These are phyloP conservation scores for Perca flavescens DNA, from an alignment of 2,113 vertebrate species.

Conservation along the genomic window DNA sequence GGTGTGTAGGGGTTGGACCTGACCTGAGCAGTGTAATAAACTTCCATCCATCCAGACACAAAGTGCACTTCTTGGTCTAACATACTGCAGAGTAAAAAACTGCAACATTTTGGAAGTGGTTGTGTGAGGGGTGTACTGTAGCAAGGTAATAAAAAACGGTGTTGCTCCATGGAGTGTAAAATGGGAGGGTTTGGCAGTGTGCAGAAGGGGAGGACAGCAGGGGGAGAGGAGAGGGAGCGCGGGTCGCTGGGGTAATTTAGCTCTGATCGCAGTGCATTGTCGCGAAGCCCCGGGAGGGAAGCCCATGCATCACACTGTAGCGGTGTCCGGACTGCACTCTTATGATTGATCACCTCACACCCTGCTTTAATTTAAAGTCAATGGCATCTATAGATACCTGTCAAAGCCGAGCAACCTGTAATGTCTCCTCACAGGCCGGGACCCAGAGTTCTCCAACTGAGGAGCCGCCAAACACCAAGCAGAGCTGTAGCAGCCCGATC, in stretches of 20 bases:
- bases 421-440: slow-evolving; percentile 62
- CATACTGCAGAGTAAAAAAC: slow-evolving; percentile 37
- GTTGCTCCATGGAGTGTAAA: slow-evolving; percentile 66
- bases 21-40: slow-evolving; percentile 38
- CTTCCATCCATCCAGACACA: slow-evolving; percentile 13
- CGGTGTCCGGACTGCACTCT: slow-evolving; percentile 59
- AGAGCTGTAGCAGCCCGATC: slow-evolving; percentile 17
- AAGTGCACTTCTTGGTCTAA: slow-evolving; percentile 21
- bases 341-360: slow-evolving; percentile 78
- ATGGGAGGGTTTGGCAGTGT: slow-evolving; percentile 56
- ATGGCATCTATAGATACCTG: slow-evolving; percentile 81
- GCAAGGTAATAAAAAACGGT: slow-evolving; percentile 44
- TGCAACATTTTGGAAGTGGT: slow-evolving; percentile 48
- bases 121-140: slow-evolving; percentile 33
- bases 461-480: slow-evolving; percentile 24
- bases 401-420: slow-evolving; percentile 68
- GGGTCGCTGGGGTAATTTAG: slow-evolving; percentile 72
- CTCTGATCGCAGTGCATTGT: slow-evolving; percentile 59
- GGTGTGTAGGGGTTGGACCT: not conserved
- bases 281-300: slow-evolving; percentile 42
- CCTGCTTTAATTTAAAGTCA: slow-evolving; percentile 79
- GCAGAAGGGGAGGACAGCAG: slow-evolving; percentile 45
- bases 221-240: slow-evolving; percentile 36
- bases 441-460: slow-evolving; percentile 32
- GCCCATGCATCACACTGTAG: slow-evolving; percentile 79